Conservation (phyloP, 2,888 invertebrate species). For the Troides oblongomaculatus region DNA sequence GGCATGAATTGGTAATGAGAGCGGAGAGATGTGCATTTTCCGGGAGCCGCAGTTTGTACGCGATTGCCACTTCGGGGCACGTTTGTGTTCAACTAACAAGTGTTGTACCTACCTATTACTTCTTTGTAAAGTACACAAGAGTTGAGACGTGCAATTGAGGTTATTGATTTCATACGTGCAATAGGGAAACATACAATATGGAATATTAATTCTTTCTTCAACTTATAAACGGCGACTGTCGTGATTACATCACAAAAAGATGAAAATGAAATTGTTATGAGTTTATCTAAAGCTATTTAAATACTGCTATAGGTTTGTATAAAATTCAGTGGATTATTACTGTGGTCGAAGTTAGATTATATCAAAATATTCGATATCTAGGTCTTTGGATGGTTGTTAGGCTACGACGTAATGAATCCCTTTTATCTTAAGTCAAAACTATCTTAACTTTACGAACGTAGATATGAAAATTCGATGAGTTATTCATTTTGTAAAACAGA, state of each 20-base stretch:
- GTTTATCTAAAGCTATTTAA: no score
- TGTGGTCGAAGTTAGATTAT: no score
- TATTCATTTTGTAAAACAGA: neutral
- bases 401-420: no score
- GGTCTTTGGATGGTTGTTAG: no score
- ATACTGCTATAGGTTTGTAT: no score
- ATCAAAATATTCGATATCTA: no score
- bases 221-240: no score
- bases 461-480: neutral
- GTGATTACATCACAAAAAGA: no score
- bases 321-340: no score
- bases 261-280: no score
- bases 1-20: slow-evolving; percentile 63
- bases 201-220: neutral
- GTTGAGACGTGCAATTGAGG: slow-evolving; percentile 28
- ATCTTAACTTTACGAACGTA: no score
- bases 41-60: slow-evolving; percentile 40
- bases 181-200: neutral
- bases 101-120: slow-evolving; percentile 33
- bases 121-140: slow-evolving; percentile 32
- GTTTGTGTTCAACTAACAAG: slow-evolving; percentile 41
- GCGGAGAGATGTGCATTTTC: slow-evolving; percentile 53
- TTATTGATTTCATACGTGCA: slow-evolving; percentile 10
- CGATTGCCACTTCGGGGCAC: slow-evolving; percentile 35
- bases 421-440: no score